Conservation (phyloP, 2,113 vertebrate species). For the Ochotona curzoniae region DNA sequence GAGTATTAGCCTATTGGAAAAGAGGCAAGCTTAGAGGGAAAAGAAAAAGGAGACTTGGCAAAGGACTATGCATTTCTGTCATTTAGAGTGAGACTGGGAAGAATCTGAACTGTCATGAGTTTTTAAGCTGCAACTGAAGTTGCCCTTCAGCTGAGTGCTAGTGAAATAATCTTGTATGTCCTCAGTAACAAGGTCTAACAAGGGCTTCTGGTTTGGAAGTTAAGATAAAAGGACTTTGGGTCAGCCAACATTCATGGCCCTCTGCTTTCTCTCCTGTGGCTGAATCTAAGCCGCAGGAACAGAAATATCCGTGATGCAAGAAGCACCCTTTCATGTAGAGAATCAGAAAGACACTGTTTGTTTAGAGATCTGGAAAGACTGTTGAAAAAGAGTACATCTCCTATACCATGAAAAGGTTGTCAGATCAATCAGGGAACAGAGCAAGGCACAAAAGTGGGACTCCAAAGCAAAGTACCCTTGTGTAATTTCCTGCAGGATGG, state of each 20-base stretch:
- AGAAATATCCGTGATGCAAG: not conserved
- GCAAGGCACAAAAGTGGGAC: not conserved
- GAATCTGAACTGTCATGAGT: not conserved
- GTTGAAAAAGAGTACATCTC: not conserved
- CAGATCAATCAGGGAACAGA: not conserved
- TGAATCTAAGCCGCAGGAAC: not conserved
- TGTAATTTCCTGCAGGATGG: not conserved
- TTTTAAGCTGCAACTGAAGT: not conserved
- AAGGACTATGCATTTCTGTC: not conserved
- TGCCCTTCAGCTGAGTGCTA: not conserved
- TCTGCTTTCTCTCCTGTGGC: not conserved
- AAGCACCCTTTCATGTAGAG: not conserved
- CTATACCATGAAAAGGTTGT: not conserved
- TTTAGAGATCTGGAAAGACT: not conserved
- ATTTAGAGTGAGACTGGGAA: not conserved
- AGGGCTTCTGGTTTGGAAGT: not conserved
- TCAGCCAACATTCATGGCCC: not conserved
- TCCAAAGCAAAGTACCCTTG: not conserved
- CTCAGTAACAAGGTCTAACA: not conserved
- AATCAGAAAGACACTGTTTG: not conserved
- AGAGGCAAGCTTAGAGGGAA: not conserved
- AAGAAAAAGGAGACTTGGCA: not conserved
- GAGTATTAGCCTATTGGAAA: not conserved
- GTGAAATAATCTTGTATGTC: not conserved
- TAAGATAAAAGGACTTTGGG: not conserved